Percentiles rank a stretch among this genome's conserved stretches.
Evolutionary conservation across 1,140 invertebrate genomes (phyloP).

Genomic region (Zelostemma sp.): DNA sequence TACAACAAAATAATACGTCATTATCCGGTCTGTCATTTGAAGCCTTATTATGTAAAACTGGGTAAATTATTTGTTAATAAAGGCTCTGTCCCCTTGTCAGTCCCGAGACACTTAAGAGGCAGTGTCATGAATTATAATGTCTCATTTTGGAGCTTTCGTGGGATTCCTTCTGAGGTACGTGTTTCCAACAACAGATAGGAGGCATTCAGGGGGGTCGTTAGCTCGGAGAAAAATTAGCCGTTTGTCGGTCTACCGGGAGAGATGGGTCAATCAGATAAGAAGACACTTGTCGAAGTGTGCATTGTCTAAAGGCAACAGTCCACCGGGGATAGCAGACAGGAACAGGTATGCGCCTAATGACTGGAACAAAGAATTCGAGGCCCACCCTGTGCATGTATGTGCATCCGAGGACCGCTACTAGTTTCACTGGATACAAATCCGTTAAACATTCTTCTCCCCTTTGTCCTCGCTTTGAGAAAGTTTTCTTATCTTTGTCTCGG

Average conservation of each 20-base stretch:
- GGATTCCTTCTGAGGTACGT: conserved; percentile 10
- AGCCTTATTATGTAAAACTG: neutral
- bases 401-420: conserved; percentile 27
- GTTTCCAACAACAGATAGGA: conserved; percentile 10
- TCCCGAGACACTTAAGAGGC: neutral
- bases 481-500: conserved; percentile 7
- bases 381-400: conserved; percentile 33
- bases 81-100: neutral
- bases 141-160: conserved; percentile 7
- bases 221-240: conserved; percentile 62
- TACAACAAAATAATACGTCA: neutral
- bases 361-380: conserved; percentile 48
- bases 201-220: conserved; percentile 52
- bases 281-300: conserved; percentile 60
- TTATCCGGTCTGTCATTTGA: neutral
- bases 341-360: conserved; percentile 53
- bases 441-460: conserved; percentile 21
- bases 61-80: neutral
- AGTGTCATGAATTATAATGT: conserved; percentile 12
- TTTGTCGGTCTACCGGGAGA: conserved; percentile 51
- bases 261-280: conserved; percentile 68
- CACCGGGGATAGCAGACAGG: conserved; percentile 55
- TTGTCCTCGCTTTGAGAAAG: conserved; percentile 20
- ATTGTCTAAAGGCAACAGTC: conserved; percentile 59
- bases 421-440: conserved; percentile 38